phyloP scores from a whole-genome alignment of 2,797 vertebrate genomes.

The Poecilia picta region DNA sequence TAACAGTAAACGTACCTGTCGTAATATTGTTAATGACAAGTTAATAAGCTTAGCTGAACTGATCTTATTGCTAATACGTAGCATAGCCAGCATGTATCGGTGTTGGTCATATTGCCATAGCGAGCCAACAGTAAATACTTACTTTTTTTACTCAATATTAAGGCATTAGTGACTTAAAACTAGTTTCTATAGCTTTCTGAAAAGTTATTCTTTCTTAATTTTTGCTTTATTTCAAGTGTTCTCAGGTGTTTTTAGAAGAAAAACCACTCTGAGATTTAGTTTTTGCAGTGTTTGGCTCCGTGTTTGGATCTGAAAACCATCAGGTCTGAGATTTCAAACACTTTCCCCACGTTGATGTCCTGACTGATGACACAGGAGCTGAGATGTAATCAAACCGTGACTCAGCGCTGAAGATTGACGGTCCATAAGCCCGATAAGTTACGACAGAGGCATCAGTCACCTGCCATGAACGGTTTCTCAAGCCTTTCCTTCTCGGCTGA shows the following conservation, averaged over 20 bases:
- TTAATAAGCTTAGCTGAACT: too few relatives aligned
- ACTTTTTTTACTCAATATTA: too few relatives aligned
- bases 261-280: too few relatives aligned
- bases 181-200: too few relatives aligned
- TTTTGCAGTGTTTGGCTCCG: neutral
- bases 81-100: neutral
- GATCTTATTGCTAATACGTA: neutral
- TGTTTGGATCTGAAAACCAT: neutral
- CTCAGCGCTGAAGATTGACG: constrained; percentile 66
- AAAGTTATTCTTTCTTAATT: too few relatives aligned
- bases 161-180: too few relatives aligned
- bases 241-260: too few relatives aligned
- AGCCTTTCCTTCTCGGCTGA: constrained; percentile 59
- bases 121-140: neutral
- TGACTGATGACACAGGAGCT: constrained; percentile 49
- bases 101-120: too few relatives aligned
- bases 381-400: constrained; percentile 70
- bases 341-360: constrained; percentile 46
- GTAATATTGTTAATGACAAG: neutral
- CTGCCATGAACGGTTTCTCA: constrained; percentile 67
- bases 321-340: constrained; percentile 33
- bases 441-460: constrained; percentile 71
- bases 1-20: neutral
- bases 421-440: constrained; percentile 67
- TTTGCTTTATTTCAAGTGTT: too few relatives aligned